Base-by-base conservation (phyloP, 2,888 invertebrate genomes). In the Lasioglossum zephyrum region DNA sequence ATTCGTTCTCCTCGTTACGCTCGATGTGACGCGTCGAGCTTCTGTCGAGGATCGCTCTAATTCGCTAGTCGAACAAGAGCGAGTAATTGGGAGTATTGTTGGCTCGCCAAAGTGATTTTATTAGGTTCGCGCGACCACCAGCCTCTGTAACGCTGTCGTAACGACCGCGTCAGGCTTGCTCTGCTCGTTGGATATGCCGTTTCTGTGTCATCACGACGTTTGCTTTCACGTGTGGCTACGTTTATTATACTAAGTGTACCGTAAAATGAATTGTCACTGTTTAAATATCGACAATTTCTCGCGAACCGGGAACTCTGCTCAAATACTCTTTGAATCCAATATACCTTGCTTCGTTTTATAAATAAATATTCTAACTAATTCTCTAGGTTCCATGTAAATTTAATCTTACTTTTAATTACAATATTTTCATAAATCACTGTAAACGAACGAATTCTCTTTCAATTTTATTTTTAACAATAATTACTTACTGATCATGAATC, bases 1-100 rank as follows among this genome's bases (percentile, higher is more conserved):
- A 31, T 66, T 63, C 63, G 74, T 47, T 76, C 63, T 63, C 63
- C 63, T 36, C 39, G 41, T 70, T 70, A 47, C 63, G 76, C 63
- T n/a, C 75, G 41, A 76, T 44, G 60, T 76, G n/a, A 31, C 31
- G 44, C 44, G n/a, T 11, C 26, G 76, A 41, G 63, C 41, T 47
- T 63, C 31, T 18, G 44, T 76, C 63, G 63, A 76, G 76, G 44
- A 44, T 31, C 44, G 60, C 36, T 31, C 76, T 26, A 47, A 76
- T 31, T 63, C 41, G 63, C n/a, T 31, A 47, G 44, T 47, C 63
- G 26, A 47, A 31, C 76, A 31, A 76, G 44, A 44, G 26, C 31
- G 22, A 31, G 63, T 36, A 31, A 66, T 31, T 63, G 44, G 63
- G 26, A 63, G 41, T 47, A 76, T 47, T 76, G 47, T 66, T 76